Evolutionary conservation across 2,797 vertebrate species (phyloP), one percentile per base, ranked within the genome.

Genomic region (Acanthis flammea): DNA sequence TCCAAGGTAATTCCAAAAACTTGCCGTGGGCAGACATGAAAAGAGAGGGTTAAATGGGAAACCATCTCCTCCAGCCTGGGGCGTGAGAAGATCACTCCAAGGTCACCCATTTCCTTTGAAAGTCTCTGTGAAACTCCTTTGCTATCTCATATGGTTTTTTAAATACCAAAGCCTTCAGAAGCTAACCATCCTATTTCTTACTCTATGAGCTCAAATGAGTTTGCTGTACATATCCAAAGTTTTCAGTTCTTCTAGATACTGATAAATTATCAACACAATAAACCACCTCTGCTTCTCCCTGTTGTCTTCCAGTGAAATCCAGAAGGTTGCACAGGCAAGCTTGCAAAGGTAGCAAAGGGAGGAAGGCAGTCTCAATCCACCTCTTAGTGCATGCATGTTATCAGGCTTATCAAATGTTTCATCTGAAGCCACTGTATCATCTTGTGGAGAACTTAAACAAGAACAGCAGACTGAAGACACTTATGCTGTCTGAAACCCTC

Each of bases 341-440:
- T 27, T 19, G 22, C 17, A 19, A 61, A 71, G 39, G 71, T 6
- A 25, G 62, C 47, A 78, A 37, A 14, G 50, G 45, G 22, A 73
- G n/a, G n/a, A 74, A 77, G 8, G 25, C n/a, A 47, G 10, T 42
- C 30, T 47, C 68, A 28, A 22, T 45, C 53, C 44, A 86, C 18
- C 48, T 67, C 65, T 41, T 7, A 18, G n/a, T 22, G 9, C 1
- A 0, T 28, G 35, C 0, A 3, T 14, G 7, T 2, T 37, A 61
- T 15, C 67, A 50, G 19, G 6, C n/a, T 58, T 44, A 44, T 23
- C 44, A 72, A 60, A 61, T 22, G 4, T 25, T 86, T 50, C 7
- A 13, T 11, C 68, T 83, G 60, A 82, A 79, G 44, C 22, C n/a
- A 30, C 21, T 22, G 12, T 12, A 42, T 45, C 23, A 42, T 45